Evolutionary conservation across 2,797 vertebrate species (phyloP).

Genomic region (Takifugu rubripes): DNA sequence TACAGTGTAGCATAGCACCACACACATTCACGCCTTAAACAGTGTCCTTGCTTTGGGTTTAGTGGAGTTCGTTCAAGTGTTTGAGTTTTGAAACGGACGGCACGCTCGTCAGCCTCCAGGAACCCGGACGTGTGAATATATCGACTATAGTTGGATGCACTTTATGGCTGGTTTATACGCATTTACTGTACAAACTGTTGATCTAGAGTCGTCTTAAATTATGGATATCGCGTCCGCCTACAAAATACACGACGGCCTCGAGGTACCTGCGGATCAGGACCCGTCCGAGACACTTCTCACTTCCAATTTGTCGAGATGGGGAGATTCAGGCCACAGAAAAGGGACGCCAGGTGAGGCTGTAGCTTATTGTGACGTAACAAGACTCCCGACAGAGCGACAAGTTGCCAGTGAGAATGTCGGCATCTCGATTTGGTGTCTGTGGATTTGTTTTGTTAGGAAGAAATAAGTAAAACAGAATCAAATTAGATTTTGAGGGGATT

Average conservation of each 20-base stretch:
- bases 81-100: constrained; percentile 26
- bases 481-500: no score
- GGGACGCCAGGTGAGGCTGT: constrained; percentile 2
- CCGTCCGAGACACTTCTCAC: constrained; percentile 23
- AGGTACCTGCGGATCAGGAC: constrained; percentile 39
- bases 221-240: constrained; percentile 31
- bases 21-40: constrained; percentile 79
- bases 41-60: constrained; percentile 72
- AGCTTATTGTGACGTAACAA: neutral
- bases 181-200: constrained; percentile 42
- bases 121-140: constrained; percentile 45
- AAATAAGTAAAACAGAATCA: no score
- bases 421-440: no score
- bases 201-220: constrained; percentile 55
- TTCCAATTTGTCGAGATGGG: no score
- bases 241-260: constrained; percentile 38
- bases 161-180: constrained; percentile 63
- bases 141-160: constrained; percentile 61
- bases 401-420: no score
- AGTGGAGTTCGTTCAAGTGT: constrained; percentile 62
- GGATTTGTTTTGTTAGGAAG: no score
- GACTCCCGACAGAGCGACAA: no score
- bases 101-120: constrained; percentile 37
- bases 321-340: constrained; percentile 1
- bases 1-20: constrained; percentile 80